Percentiles rank a stretch among this genome's conserved stretches.
Conservation (phyloP, 2,113 vertebrate species). For the Nyctereutes procyonoides region DNA sequence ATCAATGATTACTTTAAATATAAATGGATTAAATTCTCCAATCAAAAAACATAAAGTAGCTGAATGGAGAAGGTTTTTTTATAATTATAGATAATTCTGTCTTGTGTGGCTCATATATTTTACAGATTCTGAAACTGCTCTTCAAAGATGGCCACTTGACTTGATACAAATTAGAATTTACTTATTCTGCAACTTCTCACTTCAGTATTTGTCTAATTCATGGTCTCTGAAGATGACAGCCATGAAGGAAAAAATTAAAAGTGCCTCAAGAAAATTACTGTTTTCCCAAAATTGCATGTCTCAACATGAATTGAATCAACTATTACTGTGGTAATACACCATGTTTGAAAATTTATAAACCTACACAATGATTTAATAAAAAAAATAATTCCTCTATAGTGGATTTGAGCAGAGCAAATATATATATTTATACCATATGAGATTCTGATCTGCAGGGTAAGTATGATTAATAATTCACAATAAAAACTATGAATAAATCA, state of each 20-base stretch:
- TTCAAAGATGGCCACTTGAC: not conserved
- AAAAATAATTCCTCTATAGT: not conserved
- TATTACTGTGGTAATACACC: not conserved
- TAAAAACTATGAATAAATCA: not conserved
- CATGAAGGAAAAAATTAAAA: not conserved
- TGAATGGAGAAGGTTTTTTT: not conserved
- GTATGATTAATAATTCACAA: not conserved
- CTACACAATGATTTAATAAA: not conserved
- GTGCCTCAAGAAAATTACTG: not conserved
- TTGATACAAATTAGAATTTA: not conserved
- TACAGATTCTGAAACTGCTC: not conserved
- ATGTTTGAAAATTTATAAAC: not conserved
- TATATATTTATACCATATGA: not conserved
- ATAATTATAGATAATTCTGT: not conserved
- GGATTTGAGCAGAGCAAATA: not conserved
- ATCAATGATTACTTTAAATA: not conserved
- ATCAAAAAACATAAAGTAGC: not conserved
- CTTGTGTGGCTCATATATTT: not conserved
- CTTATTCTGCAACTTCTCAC: not conserved
- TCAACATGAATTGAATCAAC: not conserved
- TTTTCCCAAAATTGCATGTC: not conserved
- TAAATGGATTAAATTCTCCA: not conserved
- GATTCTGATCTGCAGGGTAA: not conserved
- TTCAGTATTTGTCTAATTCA: not conserved
- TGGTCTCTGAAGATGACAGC: not conserved